Base-by-base conservation (phyloP, 2,888 invertebrate species). In the Exocentrus adspersus region DNA sequence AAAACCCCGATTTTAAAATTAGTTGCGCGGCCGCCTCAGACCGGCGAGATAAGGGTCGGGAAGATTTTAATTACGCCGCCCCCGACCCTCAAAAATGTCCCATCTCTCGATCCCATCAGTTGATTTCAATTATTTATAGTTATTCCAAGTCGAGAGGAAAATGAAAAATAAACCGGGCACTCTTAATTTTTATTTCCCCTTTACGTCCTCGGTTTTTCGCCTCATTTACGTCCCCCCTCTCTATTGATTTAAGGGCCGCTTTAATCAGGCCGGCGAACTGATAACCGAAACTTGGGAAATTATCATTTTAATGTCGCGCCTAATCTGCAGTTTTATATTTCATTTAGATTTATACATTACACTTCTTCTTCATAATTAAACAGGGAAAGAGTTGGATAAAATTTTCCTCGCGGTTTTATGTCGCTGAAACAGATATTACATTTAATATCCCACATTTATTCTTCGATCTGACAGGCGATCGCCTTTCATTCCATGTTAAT, bases 41-140 rank as follows among this genome's bases (percentile, higher is more conserved):
- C 42, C 48, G 45, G 37, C 37, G 52, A 69, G 74, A 73, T 73
- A 74, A 74, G 65, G 66, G 60, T 60, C 64, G 65, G 66, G 71
- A 67, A 72, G 72, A 73, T 75, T 75, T 74, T 76, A 76, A 76
- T 75, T 74, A 76, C 30, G 63, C 72, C 62, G 56, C 69, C 67
- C 67, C 65, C 63, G 68, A 61, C 63, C 70, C 69, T 56, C 42
- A 69, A 72, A 75, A 77, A 70, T 67, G 67, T 68, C 69, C 71
- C 73, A 73, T 76, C 77, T 78, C 77, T 70, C 74, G 78, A 78
- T 77, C 77, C 77, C 77, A 78, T 78, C 78, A 77, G 75, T 72
- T 77, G 78, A 77, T 78, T 78, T 80, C 78, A 80, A 80, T 81
- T 80, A 81, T 81, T 81, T 81, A 81, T 80, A 79, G 80, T 79